Conservation (phyloP, 2,113 vertebrate genomes). For the Nerophis lumbriciformis region DNA sequence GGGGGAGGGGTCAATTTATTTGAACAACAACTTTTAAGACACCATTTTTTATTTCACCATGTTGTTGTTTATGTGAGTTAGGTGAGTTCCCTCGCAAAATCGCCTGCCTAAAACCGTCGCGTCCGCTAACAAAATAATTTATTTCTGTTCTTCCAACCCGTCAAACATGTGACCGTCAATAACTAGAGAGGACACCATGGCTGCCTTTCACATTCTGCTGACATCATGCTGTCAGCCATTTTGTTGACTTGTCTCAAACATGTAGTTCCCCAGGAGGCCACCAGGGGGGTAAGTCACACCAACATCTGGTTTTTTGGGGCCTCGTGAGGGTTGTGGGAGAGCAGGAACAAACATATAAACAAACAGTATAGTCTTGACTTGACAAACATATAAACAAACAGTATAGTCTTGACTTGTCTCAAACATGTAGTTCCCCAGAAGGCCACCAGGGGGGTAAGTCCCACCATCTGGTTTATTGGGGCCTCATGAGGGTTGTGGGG, state of each 20-base stretch:
- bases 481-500: too few species aligned
- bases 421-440: slow-evolving; percentile 48
- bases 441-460: slow-evolving; percentile 53
- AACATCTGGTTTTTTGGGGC: too few species aligned
- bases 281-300: slow-evolving; percentile 39
- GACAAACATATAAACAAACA: too few species aligned
- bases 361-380: too few species aligned
- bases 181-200: background rate
- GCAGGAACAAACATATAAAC: too few species aligned
- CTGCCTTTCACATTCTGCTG: background rate
- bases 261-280: slow-evolving; percentile 57
- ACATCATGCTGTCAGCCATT: slow-evolving; percentile 65
- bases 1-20: slow-evolving; percentile 43
- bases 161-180: background rate
- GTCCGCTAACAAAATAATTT: background rate
- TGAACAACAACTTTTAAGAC: slow-evolving; percentile 13
- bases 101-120: background rate
- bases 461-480: background rate
- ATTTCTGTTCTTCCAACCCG: background rate
- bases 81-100: too few species aligned
- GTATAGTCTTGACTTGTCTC: slow-evolving; percentile 14
- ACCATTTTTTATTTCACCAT: background rate
- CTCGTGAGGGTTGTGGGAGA: too few species aligned
- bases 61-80: too few species aligned
- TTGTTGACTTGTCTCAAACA: slow-evolving; percentile 53